These are phyloP conservation scores for Busseola fusca DNA, from an alignment of 2,888 invertebrate species.

Conservation along the genomic window DNA sequence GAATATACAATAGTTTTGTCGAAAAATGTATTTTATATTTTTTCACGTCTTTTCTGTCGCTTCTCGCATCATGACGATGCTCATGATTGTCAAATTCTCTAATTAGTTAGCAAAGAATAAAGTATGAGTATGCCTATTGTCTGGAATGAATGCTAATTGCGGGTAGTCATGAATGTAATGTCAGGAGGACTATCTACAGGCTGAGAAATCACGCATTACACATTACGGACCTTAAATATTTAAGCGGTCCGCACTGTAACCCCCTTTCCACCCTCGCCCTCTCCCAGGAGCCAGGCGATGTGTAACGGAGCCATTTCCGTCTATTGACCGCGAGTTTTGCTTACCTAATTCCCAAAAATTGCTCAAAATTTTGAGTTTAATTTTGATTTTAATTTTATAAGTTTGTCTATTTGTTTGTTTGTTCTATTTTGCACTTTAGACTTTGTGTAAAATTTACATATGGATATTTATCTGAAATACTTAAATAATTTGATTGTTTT, in stretches of 20 bases:
- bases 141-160: not conserved
- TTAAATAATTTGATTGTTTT: no score
- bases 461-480: no score
- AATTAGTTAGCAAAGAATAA: not conserved
- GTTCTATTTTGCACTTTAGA: no score
- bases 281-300: not conserved
- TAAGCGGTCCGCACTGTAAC: not conserved
- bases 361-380: no score
- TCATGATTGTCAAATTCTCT: not conserved
- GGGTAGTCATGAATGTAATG: not conserved
- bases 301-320: not conserved
- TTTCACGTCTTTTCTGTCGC: not conserved
- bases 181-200: not conserved
- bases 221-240: constrained; percentile 17
- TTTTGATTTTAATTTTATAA: no score
- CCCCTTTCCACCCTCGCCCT: no score
- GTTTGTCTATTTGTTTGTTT: no score
- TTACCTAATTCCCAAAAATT: not conserved
- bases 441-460: no score
- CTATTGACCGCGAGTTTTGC: not conserved
- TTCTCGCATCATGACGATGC: not conserved
- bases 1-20: no score
- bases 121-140: not conserved
- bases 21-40: no score
- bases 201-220: constrained; percentile 6